Evolutionary conservation across 2,888 invertebrate species (phyloP).

Genomic region (Cacoxenus indagator): DNA sequence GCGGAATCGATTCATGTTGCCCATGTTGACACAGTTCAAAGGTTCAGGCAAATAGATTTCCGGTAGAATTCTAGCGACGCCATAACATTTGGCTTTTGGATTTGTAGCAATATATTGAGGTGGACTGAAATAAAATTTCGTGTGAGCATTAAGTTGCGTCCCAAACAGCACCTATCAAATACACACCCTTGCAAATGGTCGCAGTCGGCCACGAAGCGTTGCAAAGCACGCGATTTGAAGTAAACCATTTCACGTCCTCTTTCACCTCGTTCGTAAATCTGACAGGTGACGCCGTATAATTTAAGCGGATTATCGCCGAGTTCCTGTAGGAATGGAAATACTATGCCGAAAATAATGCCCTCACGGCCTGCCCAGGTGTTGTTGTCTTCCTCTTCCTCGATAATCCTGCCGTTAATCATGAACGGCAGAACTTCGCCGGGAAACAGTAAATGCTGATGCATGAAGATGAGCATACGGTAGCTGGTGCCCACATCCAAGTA

Average conservation of each 20-base stretch:
- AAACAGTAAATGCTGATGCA: constrained; percentile 77
- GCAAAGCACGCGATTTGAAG: constrained; percentile 82
- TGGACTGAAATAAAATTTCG: constrained; percentile 43
- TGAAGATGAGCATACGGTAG: constrained; percentile 74
- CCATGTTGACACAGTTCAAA: constrained; percentile 71
- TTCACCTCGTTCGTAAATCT: constrained; percentile 69
- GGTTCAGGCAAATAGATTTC: constrained; percentile 77
- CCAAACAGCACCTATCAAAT: not conserved
- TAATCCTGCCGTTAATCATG: constrained; percentile 72
- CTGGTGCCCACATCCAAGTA: constrained; percentile 74
- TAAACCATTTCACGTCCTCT: constrained; percentile 71
- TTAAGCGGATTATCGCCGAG: constrained; percentile 42
- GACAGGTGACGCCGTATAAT: constrained; percentile 69
- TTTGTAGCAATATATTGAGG: constrained; percentile 62
- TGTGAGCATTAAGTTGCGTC: not conserved
- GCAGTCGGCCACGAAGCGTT: constrained; percentile 75
- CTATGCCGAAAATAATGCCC: constrained; percentile 68
- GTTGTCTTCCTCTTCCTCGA: constrained; percentile 61
- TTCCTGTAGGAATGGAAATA: constrained; percentile 61
- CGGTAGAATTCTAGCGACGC: constrained; percentile 78
- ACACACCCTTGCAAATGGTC: constrained; percentile 61
- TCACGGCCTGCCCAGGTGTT: constrained; percentile 42
- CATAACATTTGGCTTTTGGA: constrained; percentile 71
- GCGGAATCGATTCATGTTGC: constrained; percentile 71
- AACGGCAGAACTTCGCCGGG: constrained; percentile 87